phyloP scores from a whole-genome alignment of 2,888 invertebrate genomes.

The Diabrotica balteata region DNA sequence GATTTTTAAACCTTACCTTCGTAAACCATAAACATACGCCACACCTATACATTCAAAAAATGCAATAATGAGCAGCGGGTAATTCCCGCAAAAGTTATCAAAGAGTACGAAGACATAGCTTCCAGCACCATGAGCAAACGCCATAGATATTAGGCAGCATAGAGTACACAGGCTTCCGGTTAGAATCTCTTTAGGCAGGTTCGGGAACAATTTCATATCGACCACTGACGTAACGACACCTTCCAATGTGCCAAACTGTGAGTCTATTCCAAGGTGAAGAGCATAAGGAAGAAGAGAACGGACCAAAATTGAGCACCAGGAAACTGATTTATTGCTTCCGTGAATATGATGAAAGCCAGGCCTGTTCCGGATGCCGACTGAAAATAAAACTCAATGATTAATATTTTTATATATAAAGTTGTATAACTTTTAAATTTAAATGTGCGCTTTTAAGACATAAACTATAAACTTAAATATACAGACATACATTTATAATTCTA shows the following conservation, averaged over 20 bases:
- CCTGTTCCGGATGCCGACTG: conserved; percentile 97
- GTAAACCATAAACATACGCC: conserved; percentile 92
- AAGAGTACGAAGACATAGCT: conserved; percentile 93
- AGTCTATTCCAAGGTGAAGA: conserved; percentile 94
- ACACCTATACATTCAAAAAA: conserved; percentile 92
- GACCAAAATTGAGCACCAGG: conserved; percentile 97
- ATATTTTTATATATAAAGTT: no score
- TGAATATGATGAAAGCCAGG: conserved; percentile 95
- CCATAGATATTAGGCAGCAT: conserved; percentile 87
- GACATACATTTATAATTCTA: no score
- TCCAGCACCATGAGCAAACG: conserved; percentile 91
- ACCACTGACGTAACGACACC: conserved; percentile 95
- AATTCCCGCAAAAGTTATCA: conserved; percentile 93
- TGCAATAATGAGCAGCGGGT: conserved; percentile 90
- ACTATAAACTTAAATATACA: no score
- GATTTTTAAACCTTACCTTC: conserved; percentile 67
- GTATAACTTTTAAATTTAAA: no score
- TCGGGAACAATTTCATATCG: conserved; percentile 93
- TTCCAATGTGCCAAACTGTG: conserved; percentile 94
- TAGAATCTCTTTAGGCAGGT: conserved; percentile 86
- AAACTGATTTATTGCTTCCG: conserved; percentile 97
- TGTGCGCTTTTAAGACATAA: no score
- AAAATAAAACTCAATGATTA: conserved; percentile 45
- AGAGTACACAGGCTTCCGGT: conserved; percentile 81
- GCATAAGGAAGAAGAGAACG: conserved; percentile 94